A percentile compares a stretch with the other conserved stretches of the same genome.
Conservation (phyloP, 2,888 invertebrate species). For the Girardia tigrina region DNA sequence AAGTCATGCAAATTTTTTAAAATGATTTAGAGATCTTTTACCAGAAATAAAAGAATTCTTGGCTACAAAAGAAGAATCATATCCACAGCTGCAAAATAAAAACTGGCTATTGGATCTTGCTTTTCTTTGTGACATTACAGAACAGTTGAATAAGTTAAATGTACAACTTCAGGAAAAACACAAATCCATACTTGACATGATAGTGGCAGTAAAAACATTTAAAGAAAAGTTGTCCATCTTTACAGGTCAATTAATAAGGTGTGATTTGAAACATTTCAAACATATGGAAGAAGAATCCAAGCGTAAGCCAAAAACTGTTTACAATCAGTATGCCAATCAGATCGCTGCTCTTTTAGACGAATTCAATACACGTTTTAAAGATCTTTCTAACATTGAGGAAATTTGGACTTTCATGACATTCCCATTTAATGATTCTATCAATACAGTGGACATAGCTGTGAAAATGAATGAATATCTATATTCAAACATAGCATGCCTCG, state of each 20-base stretch:
- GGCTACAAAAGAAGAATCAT: slow-evolving; percentile 7
- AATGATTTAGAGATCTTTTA: slow-evolving; percentile 15
- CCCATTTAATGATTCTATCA: too few species aligned
- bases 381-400: slow-evolving; percentile 18
- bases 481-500: not conserved
- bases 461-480: not conserved
- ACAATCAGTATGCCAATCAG: slow-evolving; percentile 5
- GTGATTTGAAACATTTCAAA: not conserved
- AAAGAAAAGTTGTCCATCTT: slow-evolving; percentile 14
- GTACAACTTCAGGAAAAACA: slow-evolving; percentile 2
- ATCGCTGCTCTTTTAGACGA: not conserved
- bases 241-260: not conserved
- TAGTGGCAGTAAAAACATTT: not conserved
- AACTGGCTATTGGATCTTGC: slow-evolving; percentile 10
- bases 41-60: not conserved
- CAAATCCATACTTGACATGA: not conserved
- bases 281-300: slow-evolving; percentile 19
- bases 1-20: not conserved
- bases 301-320: not conserved
- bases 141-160: not conserved
- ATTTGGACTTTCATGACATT: not conserved
- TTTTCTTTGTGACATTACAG: slow-evolving; percentile 17
- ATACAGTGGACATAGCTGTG: not conserved
- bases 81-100: not conserved
- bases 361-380: slow-evolving; percentile 14